Evolutionary conservation across 2,797 vertebrate genomes (phyloP).

Genomic region (Apogon talboti): DNA sequence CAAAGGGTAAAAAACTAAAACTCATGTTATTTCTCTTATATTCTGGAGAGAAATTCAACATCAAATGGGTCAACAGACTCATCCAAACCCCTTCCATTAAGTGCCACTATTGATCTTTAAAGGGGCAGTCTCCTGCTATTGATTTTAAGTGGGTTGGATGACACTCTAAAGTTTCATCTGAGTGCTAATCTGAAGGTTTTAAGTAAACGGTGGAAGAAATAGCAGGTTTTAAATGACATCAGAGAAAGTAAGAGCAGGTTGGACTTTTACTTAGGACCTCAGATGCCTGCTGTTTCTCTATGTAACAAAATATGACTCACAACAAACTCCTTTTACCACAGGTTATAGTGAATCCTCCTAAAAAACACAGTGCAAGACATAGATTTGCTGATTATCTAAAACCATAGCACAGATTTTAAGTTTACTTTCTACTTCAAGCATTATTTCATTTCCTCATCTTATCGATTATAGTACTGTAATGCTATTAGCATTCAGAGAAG

Average conservation of each 20-base stretch:
- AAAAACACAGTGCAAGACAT: background rate
- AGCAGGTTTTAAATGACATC: conserved; percentile 48
- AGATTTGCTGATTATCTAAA: background rate
- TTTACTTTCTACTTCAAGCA: conserved; percentile 1
- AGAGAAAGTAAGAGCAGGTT: conserved; percentile 26
- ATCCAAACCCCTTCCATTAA: conserved; percentile 43
- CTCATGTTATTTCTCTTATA: background rate
- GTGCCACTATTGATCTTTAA: conserved; percentile 65
- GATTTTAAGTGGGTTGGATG: conserved; percentile 52
- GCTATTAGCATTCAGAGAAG: conserved; percentile 27
- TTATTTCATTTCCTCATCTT: conserved; percentile 9
- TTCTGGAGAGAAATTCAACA: conserved; percentile 5
- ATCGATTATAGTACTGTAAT: conserved; percentile 31
- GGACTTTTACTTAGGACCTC: conserved; percentile 34
- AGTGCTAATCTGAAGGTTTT: conserved; percentile 66
- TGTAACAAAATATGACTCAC: background rate
- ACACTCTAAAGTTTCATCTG: conserved; percentile 70
- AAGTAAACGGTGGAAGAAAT: conserved; percentile 48
- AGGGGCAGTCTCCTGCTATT: conserved; percentile 55
- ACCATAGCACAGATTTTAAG: background rate
- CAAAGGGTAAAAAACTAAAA: background rate
- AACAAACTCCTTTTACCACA: background rate
- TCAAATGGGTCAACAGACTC: conserved; percentile 1
- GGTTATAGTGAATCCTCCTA: no score
- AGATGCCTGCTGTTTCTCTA: conserved; percentile 1